Base-by-base conservation (phyloP, 1,140 invertebrate genomes). In the Brachionus asplanchnoidis region DNA sequence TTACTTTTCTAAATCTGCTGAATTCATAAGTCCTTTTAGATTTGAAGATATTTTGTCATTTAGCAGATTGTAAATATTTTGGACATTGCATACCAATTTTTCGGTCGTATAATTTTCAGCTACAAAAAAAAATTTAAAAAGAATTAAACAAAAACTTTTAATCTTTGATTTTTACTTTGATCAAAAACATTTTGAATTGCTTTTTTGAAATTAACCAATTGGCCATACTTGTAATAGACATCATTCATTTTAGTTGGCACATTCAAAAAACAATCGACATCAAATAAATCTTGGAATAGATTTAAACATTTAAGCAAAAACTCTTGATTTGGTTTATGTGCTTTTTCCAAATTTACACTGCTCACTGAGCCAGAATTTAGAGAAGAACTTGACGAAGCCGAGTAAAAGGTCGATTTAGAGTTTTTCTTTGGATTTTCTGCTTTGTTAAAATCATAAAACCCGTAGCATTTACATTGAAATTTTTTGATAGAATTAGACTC, bases 161-260 rank as follows among this genome's bases (percentile, higher is more conserved):
- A 50, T 36, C 26, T 20, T 26, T 28, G 26, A 46, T 12, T 40
- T 82, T 68, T n/a, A 82, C 79, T 73, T 28, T 40, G 3, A 11
- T 46, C 82, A 56, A 84, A 68, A 36, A 68, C 70, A 20, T 68
- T 84, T 46, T 68, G 60, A 70, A 84, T 84, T 6, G 82, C 60
- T 50, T 68, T 68, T 32, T 73, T 68, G n/a, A 84, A 84, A 26
- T 84, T 84, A 4, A 50, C 12, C 42, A 84, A 84, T 46, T 84
- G 36, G 8, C 82, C 82, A 50, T 84, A 56, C 12, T 68, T 68
- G 50, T 84, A 84, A 73, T 84, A 84, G 3, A 84, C 12, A 28
- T 84, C 82, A 73, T 84, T 84, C 40, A 84, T 46, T 70, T 68
- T 68, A 65, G 82, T 84, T n/a, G 65, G 60, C 3, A 84, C 60